Evolutionary conservation across 53 echinoderm and acorn worm species (phyloP), one percentile per base, ranked within the genome.

Genomic region (Echinometra lucunter): DNA sequence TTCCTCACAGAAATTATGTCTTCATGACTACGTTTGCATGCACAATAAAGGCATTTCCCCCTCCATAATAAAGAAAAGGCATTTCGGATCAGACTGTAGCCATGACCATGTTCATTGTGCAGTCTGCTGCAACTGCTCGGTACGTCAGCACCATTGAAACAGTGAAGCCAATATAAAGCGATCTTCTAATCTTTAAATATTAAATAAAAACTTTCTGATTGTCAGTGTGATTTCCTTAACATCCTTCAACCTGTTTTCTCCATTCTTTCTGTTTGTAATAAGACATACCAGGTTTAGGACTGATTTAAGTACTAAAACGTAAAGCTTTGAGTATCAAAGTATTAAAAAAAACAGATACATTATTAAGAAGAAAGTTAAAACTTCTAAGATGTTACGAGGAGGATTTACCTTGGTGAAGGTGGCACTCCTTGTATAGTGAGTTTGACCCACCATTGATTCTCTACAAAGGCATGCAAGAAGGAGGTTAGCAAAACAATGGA

Each of bases 371-470:
- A 13, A 13, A 53, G 53, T 53, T 11, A 0, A 53, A 53, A 13
- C 9, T 34, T 34, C 6, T 10, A 44, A 82, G 82, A 88, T 17
- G 16, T 32, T 91, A 69, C 13, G 28, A 69, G 21, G 1, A 67
- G 30, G 25, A 63, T 44, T 92, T 95, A 96, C 97, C 97, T 97
- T 92, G 97, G 97, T 44, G 96, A 66, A 25, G 97, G 97, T 89
- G 93, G 92, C 15, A 88, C 74, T 57, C 97, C 96, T 35, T 95
- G 38, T 1, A 94, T 74, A 21, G 95, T 66, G 21, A 97, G 80
- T 82, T 96, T 95, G 44, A 95, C 95, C 97, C 97, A 97, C 53
- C 94, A 95, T 40, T 70, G 93, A 32, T 82, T 60, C 30, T 97
- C 97, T 97, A 92, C 30, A 88, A 25, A 37, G 18, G 35, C 40